These are phyloP conservation scores for Cossypha caffra DNA, from an alignment of 2,797 vertebrate species.

Conservation along the genomic window DNA sequence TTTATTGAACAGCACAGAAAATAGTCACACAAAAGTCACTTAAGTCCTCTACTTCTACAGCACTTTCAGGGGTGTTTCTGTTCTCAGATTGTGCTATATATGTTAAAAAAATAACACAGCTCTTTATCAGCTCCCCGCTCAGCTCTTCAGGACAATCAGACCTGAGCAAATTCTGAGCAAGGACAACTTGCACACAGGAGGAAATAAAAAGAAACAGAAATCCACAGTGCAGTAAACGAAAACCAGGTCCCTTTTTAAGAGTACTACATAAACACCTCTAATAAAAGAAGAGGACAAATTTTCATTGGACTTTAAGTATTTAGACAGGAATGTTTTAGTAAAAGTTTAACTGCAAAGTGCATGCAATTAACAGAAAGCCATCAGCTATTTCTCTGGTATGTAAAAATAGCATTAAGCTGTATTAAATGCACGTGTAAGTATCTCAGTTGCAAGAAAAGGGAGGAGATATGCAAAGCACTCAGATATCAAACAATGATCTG, in stretches of 20 bases:
- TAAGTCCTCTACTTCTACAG: constrained; percentile 34
- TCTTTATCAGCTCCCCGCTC: neutral
- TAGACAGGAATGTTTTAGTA: constrained; percentile 47
- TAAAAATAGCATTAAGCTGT: constrained; percentile 67
- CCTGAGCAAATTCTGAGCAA: neutral
- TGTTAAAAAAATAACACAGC: neutral
- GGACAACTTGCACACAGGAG: neutral
- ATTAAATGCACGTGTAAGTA: constrained; percentile 70
- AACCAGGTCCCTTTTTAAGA: constrained; percentile 65
- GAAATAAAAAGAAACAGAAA: constrained; percentile 37
- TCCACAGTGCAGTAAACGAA: constrained; percentile 27
- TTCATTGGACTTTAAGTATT: constrained; percentile 53
- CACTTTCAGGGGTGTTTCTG: constrained; percentile 36
- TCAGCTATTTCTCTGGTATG: constrained; percentile 59
- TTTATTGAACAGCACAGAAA: constrained; percentile 65
- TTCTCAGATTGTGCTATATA: neutral
- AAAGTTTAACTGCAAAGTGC: constrained; percentile 60
- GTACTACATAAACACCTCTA: constrained; percentile 67
- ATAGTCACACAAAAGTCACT: constrained; percentile 37
- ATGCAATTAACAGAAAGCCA: constrained; percentile 66
- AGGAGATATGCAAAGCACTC: constrained; percentile 72
- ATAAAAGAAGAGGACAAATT: constrained; percentile 58
- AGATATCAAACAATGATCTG: constrained; percentile 75
- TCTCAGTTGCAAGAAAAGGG: constrained; percentile 71
- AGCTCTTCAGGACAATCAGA: neutral